These are phyloP conservation scores for Dynastes hyllus DNA, from an alignment of 2,888 invertebrate genomes.

Conservation along the genomic window DNA sequence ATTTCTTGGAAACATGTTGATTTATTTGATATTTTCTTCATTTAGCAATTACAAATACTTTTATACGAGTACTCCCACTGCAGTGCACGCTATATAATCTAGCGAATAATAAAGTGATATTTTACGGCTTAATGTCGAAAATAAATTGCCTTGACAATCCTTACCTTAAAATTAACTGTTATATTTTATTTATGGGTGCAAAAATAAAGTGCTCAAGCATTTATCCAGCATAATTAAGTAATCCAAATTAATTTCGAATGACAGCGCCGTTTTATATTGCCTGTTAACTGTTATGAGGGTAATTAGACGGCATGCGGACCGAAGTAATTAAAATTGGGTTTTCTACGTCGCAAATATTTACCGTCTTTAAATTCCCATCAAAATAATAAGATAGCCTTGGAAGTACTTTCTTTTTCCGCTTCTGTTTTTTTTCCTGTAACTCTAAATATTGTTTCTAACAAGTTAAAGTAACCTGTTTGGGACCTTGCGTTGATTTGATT, in stretches of 20 bases:
- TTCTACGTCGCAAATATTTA: slow-evolving; percentile 45
- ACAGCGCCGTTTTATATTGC: slow-evolving; percentile 52
- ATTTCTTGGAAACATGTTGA: too few species aligned
- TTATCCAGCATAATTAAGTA: slow-evolving; percentile 54
- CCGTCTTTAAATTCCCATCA: slow-evolving; percentile 25
- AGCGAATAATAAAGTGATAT: slow-evolving; percentile 51
- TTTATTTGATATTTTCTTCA: too few species aligned
- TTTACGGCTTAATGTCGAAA: slow-evolving; percentile 49
- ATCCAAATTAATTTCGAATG: slow-evolving; percentile 53
- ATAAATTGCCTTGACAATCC: slow-evolving; percentile 46
- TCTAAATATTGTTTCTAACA: background rate
- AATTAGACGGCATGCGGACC: slow-evolving; percentile 47
- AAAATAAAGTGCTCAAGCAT: slow-evolving; percentile 50
- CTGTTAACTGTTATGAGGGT: slow-evolving; percentile 53
- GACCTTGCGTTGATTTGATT: too few species aligned
- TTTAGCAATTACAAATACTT: too few species aligned
- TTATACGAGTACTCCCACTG: background rate
- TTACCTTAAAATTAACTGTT: slow-evolving; percentile 52
- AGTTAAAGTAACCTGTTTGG: too few species aligned
- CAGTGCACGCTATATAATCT: background rate
- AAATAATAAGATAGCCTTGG: background rate
- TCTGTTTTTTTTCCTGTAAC: background rate
- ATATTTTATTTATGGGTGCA: slow-evolving; percentile 53
- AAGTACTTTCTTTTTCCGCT: too few species aligned
- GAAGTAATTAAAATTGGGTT: slow-evolving; percentile 51